Conservation (phyloP, 2,888 invertebrate genomes). For the Epirrita christyi region DNA sequence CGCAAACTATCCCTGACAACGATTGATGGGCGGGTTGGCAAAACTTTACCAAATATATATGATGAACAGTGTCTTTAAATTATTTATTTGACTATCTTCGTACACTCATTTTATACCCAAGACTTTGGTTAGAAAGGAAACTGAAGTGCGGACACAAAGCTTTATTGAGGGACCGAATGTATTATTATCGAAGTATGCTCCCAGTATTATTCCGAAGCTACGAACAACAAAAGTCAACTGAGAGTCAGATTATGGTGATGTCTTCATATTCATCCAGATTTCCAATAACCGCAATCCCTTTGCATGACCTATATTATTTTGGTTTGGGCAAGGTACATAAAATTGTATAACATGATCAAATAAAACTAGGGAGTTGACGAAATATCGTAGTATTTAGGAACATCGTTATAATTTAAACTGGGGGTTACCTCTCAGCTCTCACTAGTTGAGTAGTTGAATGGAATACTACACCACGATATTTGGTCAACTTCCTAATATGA, state of each 20-base stretch:
- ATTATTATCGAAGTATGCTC: slow-evolving; percentile 33
- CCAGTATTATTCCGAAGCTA: slow-evolving; percentile 31
- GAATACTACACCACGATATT: no score
- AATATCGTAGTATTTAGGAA: not conserved
- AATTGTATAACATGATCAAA: slow-evolving; percentile 4
- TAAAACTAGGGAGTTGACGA: not conserved
- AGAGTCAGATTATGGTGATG: slow-evolving; percentile 42
- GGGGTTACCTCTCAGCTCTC: no score
- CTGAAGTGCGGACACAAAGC: slow-evolving; percentile 29
- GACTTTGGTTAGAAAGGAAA: not conserved
- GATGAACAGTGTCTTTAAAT: not conserved
- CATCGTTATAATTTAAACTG: not conserved
- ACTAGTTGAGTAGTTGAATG: no score
- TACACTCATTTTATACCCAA: not conserved
- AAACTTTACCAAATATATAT: not conserved
- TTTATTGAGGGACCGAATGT: slow-evolving; percentile 30
- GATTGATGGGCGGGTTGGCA: slow-evolving; percentile 13
- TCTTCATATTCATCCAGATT: slow-evolving; percentile 40
- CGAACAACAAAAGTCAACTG: slow-evolving; percentile 39
- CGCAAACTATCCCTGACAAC: slow-evolving; percentile 20
- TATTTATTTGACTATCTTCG: not conserved
- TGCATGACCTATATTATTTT: slow-evolving; percentile 13
- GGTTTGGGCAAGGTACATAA: slow-evolving; percentile 8
- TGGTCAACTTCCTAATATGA: no score
- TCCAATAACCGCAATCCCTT: slow-evolving; percentile 34